A percentile compares a stretch with the other conserved stretches of the same genome.
These are phyloP conservation scores for Myopa testacea DNA, from an alignment of 2,888 invertebrate species.

Conservation along the genomic window DNA sequence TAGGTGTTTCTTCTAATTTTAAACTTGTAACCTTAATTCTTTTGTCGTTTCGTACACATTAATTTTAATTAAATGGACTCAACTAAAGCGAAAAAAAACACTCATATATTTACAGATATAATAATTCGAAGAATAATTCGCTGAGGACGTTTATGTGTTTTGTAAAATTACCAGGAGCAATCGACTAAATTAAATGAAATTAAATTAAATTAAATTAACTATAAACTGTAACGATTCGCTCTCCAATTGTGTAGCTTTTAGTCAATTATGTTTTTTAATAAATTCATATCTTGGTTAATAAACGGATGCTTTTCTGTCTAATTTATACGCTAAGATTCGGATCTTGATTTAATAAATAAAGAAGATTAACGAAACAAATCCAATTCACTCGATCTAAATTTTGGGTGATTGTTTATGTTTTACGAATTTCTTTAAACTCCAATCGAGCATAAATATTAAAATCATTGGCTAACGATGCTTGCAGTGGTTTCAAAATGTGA, in stretches of 20 bases:
- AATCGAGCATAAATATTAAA: too few species aligned
- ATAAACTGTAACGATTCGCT: slow-evolving; percentile 10
- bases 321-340: too few species aligned
- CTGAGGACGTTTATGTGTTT: slow-evolving; percentile 9
- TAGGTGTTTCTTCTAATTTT: slow-evolving; percentile 23
- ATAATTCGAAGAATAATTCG: slow-evolving; percentile 11
- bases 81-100: slow-evolving; percentile 30
- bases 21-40: not conserved
- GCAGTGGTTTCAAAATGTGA: too few species aligned
- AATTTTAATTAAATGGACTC: slow-evolving; percentile 33
- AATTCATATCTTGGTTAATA: slow-evolving; percentile 6
- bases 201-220: too few species aligned
- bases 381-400: not conserved
- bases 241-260: slow-evolving; percentile 7
- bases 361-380: not conserved
- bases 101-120: not conserved
- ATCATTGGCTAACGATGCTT: too few species aligned
- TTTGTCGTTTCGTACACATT: slow-evolving; percentile 34
- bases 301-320: not conserved
- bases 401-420: not conserved
- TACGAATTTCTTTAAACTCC: too few species aligned
- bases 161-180: not conserved
- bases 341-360: not conserved
- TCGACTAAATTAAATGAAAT: slow-evolving; percentile 1
- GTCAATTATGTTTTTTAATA: slow-evolving; percentile 17